Evolutionary conservation across 2,797 vertebrate species (phyloP).

Genomic region (Poliocrania exsul): DNA sequence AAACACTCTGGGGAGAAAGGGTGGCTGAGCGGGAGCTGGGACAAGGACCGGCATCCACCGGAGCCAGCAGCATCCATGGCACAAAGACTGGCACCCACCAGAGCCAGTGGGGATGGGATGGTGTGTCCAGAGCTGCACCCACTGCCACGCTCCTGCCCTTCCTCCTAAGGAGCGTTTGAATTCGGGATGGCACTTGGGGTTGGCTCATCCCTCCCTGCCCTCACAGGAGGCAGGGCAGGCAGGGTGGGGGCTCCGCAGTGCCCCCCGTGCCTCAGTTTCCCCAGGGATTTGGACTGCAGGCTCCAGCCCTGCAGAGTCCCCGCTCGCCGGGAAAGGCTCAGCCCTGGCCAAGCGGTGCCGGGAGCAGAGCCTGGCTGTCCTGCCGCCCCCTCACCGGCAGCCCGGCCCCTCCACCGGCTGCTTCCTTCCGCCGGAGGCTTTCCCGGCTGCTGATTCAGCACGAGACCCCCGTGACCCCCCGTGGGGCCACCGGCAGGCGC

Average conservation of each 20-base stretch:
- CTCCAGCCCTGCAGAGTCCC: accelerated
- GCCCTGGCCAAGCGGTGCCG: not conserved
- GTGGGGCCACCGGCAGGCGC: not conserved
- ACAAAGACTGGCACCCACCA: not conserved
- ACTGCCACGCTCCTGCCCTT: not conserved
- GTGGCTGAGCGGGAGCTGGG: not conserved
- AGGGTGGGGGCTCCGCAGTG: not conserved
- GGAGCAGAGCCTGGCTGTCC: not conserved
- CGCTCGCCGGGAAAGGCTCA: not conserved
- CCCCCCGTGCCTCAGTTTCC: constrained; percentile 14
- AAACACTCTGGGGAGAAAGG: not conserved
- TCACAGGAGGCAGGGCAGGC: accelerated
- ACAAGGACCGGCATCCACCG: not conserved
- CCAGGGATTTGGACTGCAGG: not conserved
- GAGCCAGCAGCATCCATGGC: not conserved
- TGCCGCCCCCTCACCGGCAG: not conserved
- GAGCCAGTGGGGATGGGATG: not conserved
- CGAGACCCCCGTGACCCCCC: not conserved
- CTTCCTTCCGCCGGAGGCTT: constrained; percentile 28
- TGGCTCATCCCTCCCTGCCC: not conserved
- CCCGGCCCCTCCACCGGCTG: not conserved
- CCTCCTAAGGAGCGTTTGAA: not conserved
- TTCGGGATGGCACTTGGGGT: accelerated
- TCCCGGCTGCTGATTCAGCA: constrained; percentile 41
- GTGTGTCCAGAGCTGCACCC: not conserved